Evolutionary conservation across 2,113 vertebrate species (phyloP).

Genomic region (Pachypanchax playfairii): DNA sequence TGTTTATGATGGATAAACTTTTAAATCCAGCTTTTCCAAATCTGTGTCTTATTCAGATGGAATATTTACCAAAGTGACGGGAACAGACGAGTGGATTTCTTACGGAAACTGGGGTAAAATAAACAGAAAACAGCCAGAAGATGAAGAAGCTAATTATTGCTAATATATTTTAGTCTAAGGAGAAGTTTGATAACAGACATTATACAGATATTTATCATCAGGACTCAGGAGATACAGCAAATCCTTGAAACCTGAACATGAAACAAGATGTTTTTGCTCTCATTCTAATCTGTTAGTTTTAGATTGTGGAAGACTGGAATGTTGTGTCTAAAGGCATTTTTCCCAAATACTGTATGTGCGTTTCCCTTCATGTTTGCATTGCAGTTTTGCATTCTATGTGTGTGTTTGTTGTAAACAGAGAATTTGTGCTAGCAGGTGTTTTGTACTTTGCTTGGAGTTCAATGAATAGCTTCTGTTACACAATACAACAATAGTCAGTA

Average conservation of each 20-base stretch:
- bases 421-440: constrained; percentile 49
- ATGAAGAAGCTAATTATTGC: neutral
- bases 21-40: neutral
- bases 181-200: constrained; percentile 27
- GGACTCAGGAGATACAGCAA: constrained; percentile 1
- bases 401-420: constrained; percentile 44
- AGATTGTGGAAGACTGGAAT: neutral
- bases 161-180: constrained; percentile 23
- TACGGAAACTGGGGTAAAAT: neutral
- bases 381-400: neutral
- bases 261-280: constrained; percentile 2
- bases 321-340: constrained; percentile 14
- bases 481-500: constrained; percentile 49
- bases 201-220: constrained; percentile 18
- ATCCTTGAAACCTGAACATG: constrained; percentile 18
- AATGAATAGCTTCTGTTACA: constrained; percentile 60
- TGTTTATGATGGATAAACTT: neutral
- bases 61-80: neutral
- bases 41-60: neutral
- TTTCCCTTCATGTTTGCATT: neutral
- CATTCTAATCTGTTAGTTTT: constrained; percentile 6
- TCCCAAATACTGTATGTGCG: neutral
- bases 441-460: constrained; percentile 49
- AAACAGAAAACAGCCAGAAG: neutral
- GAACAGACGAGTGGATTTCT: neutral